Base-by-base conservation (phyloP, 2,113 vertebrate species). In the Holacanthus passer region DNA sequence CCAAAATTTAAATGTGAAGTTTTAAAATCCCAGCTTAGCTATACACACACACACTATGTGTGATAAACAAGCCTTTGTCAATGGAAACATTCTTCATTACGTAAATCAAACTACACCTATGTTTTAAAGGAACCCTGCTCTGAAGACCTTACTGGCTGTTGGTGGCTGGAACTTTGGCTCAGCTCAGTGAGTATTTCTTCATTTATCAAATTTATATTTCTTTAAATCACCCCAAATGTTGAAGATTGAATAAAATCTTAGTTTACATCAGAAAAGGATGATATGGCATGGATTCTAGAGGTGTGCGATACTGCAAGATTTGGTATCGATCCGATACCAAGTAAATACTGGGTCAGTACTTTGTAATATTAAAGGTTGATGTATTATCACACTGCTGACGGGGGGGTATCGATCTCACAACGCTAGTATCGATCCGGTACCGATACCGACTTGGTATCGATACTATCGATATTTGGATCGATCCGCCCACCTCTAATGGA, bases 81-180 rank as follows among this genome's bases (percentile, higher is more conserved):
- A 37, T 16, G 45, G 2, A 63, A 35, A 53, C 32, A 45, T 70
- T 79, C 56, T 52, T 27, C 10, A 37, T 27, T 53, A 20, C 45
- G 7, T 19, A 31, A 50, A 50, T 39, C 31, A 59, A 32, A 58
- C 22, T 2, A 31, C 14, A 20, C n/a, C 4, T 52, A 1, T 56
- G 5, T 56, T 55, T 56, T 41, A 56, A 43, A 71, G 68, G 37
- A 71, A 71, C 37, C 50, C 52, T 5, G 4, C n/a, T 56, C 52
- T 56, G 52, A 71, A 56, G n/a, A 71, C 68, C 37, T 71, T 71
- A 14, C 68, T 71, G 50, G 68, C 68, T 56, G 68, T 71, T 20
- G 68, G 52, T 29, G 68, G 68, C 29, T 71, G 68, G 68, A 71
- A 71, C 68, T 56, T 71, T 43, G 68, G 52, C 50, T 56, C 68